Evolutionary conservation across 2,113 vertebrate species (phyloP), one percentile per base, ranked within the genome.

Genomic region (Anhinga anhinga): DNA sequence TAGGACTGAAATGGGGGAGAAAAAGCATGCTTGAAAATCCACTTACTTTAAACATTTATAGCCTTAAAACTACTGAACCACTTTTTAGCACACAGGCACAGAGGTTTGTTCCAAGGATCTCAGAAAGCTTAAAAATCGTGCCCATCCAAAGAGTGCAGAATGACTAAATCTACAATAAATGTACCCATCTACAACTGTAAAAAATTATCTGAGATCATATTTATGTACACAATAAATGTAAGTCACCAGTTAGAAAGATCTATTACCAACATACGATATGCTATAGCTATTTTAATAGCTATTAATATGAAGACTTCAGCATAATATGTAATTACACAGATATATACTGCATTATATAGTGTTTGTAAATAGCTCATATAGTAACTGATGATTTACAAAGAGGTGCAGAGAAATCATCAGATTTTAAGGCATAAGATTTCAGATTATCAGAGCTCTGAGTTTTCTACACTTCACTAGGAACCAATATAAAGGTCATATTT

Each of bases 11-110:
- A 79, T 0, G 10, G 34, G 44, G 32, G 29, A 38, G 13, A 23
- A 56, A 78, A 55, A 59, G 26, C 32, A 92, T 74, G 26, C 38
- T 69, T 95, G 85, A 96, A 91, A 94, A 58, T 10, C 11, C 72
- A 83, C 30, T 87, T 70, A 67, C 45, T 95, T 95, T 82, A 96
- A 97, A 87, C 36, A 92, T 82, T 84, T 85, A 89, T 65, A 87
- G 47, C 45, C 42, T 87, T 90, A 96, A 90, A 94, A 90, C 55
- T 77, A 95, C 50, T 17, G 44, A 93, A 90, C 78, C 80, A 44
- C 25, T 91, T 94, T 84, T 89, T 55, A 96, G 63, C 72, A 82
- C 20, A 77, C 9, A 84, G 66, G 30, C 73, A 76, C 34, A 86
- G 77, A 77, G 27, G 30, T 69, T 90, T 94, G 45, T 78, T 82